Evolutionary conservation across 2,888 invertebrate genomes (phyloP), one percentile per base, ranked within the genome.

Genomic region (Drosophila austrosaltans): DNA sequence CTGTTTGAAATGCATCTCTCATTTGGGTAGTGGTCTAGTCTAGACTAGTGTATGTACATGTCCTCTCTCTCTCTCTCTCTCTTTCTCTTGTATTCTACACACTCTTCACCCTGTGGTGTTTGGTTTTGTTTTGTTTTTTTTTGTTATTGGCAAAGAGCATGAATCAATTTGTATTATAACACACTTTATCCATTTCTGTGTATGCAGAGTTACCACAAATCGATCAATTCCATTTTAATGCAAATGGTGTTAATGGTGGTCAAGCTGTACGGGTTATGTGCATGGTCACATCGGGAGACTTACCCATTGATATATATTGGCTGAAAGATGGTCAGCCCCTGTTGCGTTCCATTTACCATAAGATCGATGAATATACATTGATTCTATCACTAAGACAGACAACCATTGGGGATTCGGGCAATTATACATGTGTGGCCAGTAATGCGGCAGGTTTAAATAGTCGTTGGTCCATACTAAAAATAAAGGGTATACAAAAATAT

Each of bases 211-310:
- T 92, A 58, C 94, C 94, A 53, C 92, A 93, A 89, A 93, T 94
- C 78, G 93, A 93, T 75, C 93, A 93, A 74, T 94, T 94, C 85
- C 91, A 91, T 78, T 93, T 93, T 81, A 93, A 93, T 90, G 84
- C 90, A 57, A 93, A 92, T 73, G 93, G 93, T 64, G 92, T 93
- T 48, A 93, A 93, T 85, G 93, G 93, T 70, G 94, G 94, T 56
- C 93, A 93, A 78, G 93, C 93, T 63, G 92, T 93, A 32, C 92
- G 93, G 75, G 92, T 93, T 57, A 92, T 94, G 90, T 96, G 96
- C 92, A 95, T 95, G 81, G 94, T 95, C 79, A 94, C 95, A 77
- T 95, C 95, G 85, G 96, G 97, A 74, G 97, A 97, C 93, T 94
- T 96, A 82, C 97, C 97, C 60, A 94, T 97, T 78, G 94, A 94